phyloP scores from a whole-genome alignment of 2,888 invertebrate species.

The Sinelater perroti region DNA sequence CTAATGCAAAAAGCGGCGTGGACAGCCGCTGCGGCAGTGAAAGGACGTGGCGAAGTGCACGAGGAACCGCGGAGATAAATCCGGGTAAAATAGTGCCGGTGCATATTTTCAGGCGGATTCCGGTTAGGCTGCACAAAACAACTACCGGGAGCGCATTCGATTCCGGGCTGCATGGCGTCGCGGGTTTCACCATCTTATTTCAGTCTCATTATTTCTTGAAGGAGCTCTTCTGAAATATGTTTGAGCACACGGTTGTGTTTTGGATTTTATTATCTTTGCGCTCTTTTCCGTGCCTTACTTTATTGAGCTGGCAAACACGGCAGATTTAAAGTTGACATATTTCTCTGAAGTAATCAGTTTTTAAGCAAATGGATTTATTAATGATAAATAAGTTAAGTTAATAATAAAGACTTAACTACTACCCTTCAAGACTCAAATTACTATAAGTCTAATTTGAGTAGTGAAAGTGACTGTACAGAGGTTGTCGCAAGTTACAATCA shows the following conservation, averaged over 20 bases:
- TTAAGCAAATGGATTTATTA: too few species aligned
- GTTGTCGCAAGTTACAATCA: too few species aligned
- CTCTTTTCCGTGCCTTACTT: too few species aligned
- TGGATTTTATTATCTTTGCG: constrained; percentile 6
- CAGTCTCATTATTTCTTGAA: constrained; percentile 16
- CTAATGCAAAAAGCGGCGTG: constrained; percentile 4
- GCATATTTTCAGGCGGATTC: constrained; percentile 11
- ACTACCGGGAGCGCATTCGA: constrained; percentile 7
- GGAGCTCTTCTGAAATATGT: constrained; percentile 13
- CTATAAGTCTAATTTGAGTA: too few species aligned
- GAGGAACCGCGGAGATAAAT: constrained; percentile 17
- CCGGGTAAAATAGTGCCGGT: constrained; percentile 22
- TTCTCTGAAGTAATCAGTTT: too few species aligned
- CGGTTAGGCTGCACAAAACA: constrained; percentile 12
- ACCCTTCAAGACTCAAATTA: too few species aligned
- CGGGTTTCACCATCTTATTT: constrained; percentile 5
- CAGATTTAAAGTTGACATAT: too few species aligned
- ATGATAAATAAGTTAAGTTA: too few species aligned
- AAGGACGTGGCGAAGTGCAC: constrained; percentile 18
- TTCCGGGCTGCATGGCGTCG: constrained; percentile 7
- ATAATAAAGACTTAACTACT: too few species aligned
- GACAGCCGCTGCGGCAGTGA: not conserved
- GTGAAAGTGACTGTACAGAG: too few species aligned
- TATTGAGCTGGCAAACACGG: too few species aligned
- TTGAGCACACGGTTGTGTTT: constrained; percentile 17